These are phyloP conservation scores for Thelaira solivaga DNA, from an alignment of 2,888 invertebrate species.

Conservation along the genomic window DNA sequence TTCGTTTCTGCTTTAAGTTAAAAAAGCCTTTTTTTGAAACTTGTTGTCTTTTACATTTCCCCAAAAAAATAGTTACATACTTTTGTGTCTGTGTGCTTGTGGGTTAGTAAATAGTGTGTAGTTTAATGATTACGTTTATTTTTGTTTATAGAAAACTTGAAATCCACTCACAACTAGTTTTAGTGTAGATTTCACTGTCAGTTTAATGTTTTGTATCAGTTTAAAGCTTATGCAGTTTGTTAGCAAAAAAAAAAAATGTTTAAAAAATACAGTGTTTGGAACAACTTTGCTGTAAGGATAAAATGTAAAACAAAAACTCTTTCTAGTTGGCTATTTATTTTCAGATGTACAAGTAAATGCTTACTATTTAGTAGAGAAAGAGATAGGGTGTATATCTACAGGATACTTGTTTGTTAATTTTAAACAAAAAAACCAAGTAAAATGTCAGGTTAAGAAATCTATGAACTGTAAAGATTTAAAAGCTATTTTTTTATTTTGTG, in stretches of 20 bases:
- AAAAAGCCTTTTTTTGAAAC: background rate
- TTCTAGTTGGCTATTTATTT: background rate
- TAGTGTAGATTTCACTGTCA: constrained; percentile 15
- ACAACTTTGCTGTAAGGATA: constrained; percentile 19
- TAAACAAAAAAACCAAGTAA: background rate
- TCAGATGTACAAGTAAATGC: background rate
- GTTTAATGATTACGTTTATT: background rate
- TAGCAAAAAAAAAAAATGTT: background rate
- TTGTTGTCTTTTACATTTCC: constrained; percentile 7
- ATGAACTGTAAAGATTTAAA: constrained; percentile 50
- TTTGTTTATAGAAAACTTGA: background rate
- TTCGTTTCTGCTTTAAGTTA: background rate
- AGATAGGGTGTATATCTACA: background rate
- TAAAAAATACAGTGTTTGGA: background rate
- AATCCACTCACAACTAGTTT: too few relatives aligned
- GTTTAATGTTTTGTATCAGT: constrained; percentile 21
- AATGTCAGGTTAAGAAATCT: constrained; percentile 35
- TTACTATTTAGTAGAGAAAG: too few relatives aligned
- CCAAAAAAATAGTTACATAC: background rate
- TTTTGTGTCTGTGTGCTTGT: background rate
- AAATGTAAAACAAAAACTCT: background rate
- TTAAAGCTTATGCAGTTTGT: constrained; percentile 10
- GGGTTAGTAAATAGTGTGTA: background rate
- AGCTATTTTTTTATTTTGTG: constrained; percentile 4
- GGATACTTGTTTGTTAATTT: background rate